Evolutionary conservation across 2,797 vertebrate genomes (phyloP), one percentile per base, ranked within the genome.

Genomic region (Platyrinchus mystaceus): DNA sequence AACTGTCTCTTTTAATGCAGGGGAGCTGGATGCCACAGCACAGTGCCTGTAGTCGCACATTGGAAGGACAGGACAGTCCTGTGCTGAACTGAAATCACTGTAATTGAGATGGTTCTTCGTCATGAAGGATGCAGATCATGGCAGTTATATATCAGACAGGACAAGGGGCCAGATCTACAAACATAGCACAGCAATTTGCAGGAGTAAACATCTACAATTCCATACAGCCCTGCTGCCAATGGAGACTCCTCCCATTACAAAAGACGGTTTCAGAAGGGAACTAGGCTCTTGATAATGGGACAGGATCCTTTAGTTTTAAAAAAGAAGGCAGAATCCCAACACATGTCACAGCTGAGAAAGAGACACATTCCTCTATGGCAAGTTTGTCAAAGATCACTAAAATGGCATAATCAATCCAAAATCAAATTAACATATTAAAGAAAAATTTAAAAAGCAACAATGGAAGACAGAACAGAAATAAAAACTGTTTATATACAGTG

Each of bases 71-170:
- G 22, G 4, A 53, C 30, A 46, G 30, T 24, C 34, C 26, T 18
- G 2, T 12, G 12, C n/a, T 14, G 4, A 28, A 36, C 23, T 0
- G 3, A 73, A 92, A 63, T 14, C 3, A 0, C 18, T 53, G 20
- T 10, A 27, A 68, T 7, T 79, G 50, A 37, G 44, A 22, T 52
- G 10, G 20, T 19, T 76, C 50, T 83, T 56, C 32, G 44, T 34
- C 34, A 23, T 12, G 28, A 59, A 47, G 19, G 16, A 36, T 53
- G 34, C 7, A 73, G 59, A 34, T 36, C 43, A 36, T 0, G 2
- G 20, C 32, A 79, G 32, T 23, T 37, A 36, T 16, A 37, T 0
- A 0, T 39, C 9, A n/a, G 20, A 53, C 23, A 62, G 49, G 26
- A 43, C 10, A 64, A 73, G 22, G 3, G 14, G 4, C 3, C 20